Percentiles rank a stretch among this genome's conserved stretches.
These are phyloP conservation scores for Gallinago nigripennis DNA, from an alignment of 2,797 vertebrate genomes.

Conservation along the genomic window DNA sequence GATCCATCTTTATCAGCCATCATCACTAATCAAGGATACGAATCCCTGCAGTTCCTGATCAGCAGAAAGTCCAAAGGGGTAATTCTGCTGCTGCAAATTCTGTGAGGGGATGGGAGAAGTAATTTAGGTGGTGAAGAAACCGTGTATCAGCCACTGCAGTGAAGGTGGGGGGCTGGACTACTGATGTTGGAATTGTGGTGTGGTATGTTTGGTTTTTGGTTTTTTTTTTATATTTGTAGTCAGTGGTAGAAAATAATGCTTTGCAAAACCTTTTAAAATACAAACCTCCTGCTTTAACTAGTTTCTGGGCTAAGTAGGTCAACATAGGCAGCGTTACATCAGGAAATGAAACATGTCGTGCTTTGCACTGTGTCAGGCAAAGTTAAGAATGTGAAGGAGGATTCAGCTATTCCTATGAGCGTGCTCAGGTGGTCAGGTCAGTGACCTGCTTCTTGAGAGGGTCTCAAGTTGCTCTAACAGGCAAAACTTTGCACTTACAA, in stretches of 20 bases:
- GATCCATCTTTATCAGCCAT: not conserved
- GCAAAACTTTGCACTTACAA: not conserved
- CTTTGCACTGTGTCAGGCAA: not conserved
- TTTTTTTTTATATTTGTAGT: not conserved
- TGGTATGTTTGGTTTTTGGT: too few relatives aligned
- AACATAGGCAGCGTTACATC: accelerated
- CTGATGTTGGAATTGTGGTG: not conserved
- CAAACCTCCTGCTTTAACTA: not conserved
- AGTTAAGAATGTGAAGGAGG: not conserved
- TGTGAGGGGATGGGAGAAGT: not conserved
- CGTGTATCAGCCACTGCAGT: not conserved
- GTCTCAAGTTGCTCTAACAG: not conserved
- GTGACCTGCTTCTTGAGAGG: not conserved
- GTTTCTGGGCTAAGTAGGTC: not conserved
- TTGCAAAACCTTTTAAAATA: not conserved
- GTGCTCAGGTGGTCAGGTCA: not conserved
- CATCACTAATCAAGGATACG: accelerated
- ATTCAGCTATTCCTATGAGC: not conserved
- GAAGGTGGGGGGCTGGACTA: not conserved
- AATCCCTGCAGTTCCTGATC: not conserved
- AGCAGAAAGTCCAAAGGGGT: not conserved
- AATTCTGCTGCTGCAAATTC: not conserved
- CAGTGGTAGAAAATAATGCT: not conserved
- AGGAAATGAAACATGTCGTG: not conserved
- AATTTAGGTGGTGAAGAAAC: not conserved